These are phyloP conservation scores for Elephas maximus DNA, from an alignment of 2,113 vertebrate genomes.

Conservation along the genomic window DNA sequence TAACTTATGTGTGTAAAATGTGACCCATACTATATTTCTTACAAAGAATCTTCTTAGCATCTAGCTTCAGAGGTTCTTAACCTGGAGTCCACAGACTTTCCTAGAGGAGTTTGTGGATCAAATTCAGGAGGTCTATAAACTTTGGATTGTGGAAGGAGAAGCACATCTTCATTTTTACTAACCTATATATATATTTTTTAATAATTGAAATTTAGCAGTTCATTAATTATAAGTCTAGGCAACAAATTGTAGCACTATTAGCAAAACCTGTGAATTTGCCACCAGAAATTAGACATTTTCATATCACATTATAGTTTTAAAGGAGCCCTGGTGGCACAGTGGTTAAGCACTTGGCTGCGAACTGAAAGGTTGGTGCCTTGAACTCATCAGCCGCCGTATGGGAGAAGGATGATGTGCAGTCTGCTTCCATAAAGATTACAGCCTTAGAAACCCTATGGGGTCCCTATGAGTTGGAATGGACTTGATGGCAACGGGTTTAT, in stretches of 20 bases:
- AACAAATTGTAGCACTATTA: conserved; percentile 14
- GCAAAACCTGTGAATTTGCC: background rate
- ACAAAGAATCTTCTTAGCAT: conserved; percentile 15
- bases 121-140: background rate
- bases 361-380: background rate
- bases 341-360: background rate
- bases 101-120: background rate
- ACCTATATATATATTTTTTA: background rate
- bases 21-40: background rate
- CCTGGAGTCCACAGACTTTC: background rate
- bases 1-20: conserved; percentile 2
- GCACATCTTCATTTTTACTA: conserved; percentile 9
- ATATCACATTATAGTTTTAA: background rate
- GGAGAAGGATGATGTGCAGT: background rate
- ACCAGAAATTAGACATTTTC: background rate
- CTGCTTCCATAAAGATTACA: background rate
- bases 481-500: background rate
- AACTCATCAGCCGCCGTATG: no score
- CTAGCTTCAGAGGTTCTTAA: background rate
- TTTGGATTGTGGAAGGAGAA: background rate
- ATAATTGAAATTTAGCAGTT: conserved; percentile 27
- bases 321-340: background rate
- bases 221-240: conserved; percentile 21
- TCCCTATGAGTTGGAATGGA: background rate
- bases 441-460: background rate